phyloP scores from a whole-genome alignment of 2,113 vertebrate genomes.

The Caranx ignobilis region DNA sequence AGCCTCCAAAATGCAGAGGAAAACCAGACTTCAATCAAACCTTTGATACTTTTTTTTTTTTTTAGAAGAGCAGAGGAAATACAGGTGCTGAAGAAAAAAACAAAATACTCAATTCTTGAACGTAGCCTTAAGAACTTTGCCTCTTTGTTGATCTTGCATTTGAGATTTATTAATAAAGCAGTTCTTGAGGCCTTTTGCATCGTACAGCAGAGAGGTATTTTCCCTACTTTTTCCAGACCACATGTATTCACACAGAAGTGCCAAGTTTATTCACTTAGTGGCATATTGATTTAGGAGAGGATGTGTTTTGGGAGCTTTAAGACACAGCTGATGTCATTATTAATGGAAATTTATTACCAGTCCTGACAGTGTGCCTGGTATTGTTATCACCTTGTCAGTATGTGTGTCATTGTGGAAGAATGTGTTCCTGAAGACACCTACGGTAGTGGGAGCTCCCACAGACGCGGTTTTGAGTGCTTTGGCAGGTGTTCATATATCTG shows the following conservation, averaged over 20 bases:
- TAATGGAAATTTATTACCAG: not conserved
- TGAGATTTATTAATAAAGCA: not conserved
- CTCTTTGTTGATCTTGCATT: not conserved
- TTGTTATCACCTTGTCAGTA: too few relatives aligned
- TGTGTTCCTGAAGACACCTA: too few relatives aligned
- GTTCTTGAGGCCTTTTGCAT: not conserved
- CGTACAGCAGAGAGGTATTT: not conserved
- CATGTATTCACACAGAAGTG: not conserved
- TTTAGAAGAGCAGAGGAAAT: conserved; percentile 10
- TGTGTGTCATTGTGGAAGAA: too few relatives aligned
- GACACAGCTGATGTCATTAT: not conserved
- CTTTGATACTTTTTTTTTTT: conserved; percentile 40
- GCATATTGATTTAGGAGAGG: not conserved
- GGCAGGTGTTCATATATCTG: too few relatives aligned
- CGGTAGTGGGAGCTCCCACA: too few relatives aligned
- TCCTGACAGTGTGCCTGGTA: too few relatives aligned
- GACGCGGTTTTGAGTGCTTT: too few relatives aligned
- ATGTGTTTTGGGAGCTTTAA: not conserved
- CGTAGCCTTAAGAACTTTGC: not conserved
- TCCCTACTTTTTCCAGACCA: not conserved
- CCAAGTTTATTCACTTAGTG: not conserved
- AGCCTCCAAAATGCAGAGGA: conserved; percentile 39
- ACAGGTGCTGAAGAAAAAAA: conserved; percentile 9
- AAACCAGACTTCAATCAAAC: conserved; percentile 24
- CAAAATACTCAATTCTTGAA: not conserved